phyloP scores from a whole-genome alignment of 2,888 invertebrate species.

The Cheilosia pagana region DNA sequence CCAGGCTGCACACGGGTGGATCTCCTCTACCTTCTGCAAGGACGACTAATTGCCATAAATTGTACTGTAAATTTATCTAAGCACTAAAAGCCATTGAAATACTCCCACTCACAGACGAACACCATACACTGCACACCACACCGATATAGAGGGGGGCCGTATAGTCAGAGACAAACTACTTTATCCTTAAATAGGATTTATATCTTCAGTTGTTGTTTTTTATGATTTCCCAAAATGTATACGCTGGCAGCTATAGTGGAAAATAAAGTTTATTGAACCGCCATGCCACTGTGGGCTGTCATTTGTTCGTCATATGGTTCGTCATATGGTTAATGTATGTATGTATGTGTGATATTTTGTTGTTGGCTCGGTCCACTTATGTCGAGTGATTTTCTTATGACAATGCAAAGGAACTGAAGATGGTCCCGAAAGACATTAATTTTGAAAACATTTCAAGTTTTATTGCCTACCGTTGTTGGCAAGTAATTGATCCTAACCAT shows the following conservation, averaged over 20 bases:
- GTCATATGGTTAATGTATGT: not conserved
- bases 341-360: not conserved
- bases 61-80: conserved; percentile 51
- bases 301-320: conserved; percentile 21
- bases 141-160: not conserved
- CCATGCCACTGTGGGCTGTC: conserved; percentile 15
- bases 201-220: not conserved
- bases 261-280: conserved; percentile 53
- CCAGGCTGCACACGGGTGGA: not conserved
- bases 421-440: conserved; percentile 53
- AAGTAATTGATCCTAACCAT: conserved; percentile 46
- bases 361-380: not conserved
- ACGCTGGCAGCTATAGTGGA: not conserved
- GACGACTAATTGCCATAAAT: conserved; percentile 61
- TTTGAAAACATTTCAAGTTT: conserved; percentile 49
- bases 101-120: conserved; percentile 1
- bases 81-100: conserved; percentile 37
- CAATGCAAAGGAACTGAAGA: conserved; percentile 14
- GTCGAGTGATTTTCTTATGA: conserved; percentile 37
- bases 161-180: not conserved
- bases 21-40: conserved; percentile 16
- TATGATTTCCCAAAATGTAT: not conserved
- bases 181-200: conserved; percentile 19
- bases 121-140: not conserved
- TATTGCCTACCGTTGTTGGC: conserved; percentile 49